phyloP scores from a whole-genome alignment of 1,140 invertebrate genomes.

The Phymastichus coffea region DNA sequence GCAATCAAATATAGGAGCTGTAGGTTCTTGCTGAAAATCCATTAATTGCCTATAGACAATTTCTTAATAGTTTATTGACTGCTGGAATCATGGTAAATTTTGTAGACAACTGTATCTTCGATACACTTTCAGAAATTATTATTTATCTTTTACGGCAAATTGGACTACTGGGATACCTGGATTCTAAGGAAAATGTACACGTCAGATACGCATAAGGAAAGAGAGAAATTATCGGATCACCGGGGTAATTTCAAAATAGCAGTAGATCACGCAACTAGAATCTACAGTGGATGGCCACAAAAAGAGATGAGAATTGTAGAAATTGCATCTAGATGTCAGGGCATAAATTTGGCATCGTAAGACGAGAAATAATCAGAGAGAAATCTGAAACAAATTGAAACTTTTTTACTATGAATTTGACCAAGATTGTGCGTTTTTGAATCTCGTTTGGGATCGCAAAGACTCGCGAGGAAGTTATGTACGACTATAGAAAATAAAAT shows the following conservation, averaged over 20 bases:
- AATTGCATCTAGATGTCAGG: constrained; percentile 84
- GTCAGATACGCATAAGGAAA: constrained; percentile 71
- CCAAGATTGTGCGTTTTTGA: constrained; percentile 91
- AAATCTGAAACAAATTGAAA: constrained; percentile 90
- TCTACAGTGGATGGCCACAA: constrained; percentile 69
- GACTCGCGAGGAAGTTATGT: constrained; percentile 92
- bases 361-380: constrained; percentile 64
- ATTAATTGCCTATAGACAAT: constrained; percentile 86
- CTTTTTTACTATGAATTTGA: constrained; percentile 96
- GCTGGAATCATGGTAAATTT: constrained; percentile 85
- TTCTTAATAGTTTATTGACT: constrained; percentile 89
- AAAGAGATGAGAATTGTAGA: constrained; percentile 76
- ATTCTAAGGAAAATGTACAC: constrained; percentile 84
- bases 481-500: constrained; percentile 93
- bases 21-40: constrained; percentile 98
- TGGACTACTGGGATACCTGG: constrained; percentile 87
- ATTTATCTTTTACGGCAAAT: constrained; percentile 63
- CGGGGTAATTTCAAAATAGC: constrained; percentile 96
- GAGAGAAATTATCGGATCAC: constrained; percentile 73
- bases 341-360: constrained; percentile 69
- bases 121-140: neutral
- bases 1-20: constrained; percentile 96
- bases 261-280: constrained; percentile 73
- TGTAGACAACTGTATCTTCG: no score
- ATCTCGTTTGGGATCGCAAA: constrained; percentile 99